Evolutionary conservation across 2,797 vertebrate genomes (phyloP).

Genomic region (Cyprinodon diabolis): DNA sequence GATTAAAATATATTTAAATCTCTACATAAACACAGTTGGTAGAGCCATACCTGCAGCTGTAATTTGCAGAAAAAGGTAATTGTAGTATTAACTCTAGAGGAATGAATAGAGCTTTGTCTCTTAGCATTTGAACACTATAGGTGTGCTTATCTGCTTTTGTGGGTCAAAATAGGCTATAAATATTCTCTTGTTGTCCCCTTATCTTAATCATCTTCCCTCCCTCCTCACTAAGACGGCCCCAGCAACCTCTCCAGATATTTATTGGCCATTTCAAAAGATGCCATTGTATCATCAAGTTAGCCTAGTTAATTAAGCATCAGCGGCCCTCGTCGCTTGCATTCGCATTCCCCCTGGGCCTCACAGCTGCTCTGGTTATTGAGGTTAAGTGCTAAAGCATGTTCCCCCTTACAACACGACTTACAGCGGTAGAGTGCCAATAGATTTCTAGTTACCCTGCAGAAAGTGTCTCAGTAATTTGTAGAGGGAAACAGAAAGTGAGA

Average conservation of each 20-base stretch:
- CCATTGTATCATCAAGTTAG: conserved; percentile 71
- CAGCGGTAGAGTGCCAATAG: conserved; percentile 50
- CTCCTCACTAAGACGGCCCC: conserved; percentile 7
- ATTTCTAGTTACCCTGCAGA: conserved; percentile 53
- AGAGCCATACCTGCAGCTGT: not conserved
- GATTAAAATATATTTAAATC: not conserved
- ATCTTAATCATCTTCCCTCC: conserved; percentile 5
- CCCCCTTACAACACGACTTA: conserved; percentile 53
- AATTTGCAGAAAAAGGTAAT: not conserved
- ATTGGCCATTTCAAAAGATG: conserved; percentile 75
- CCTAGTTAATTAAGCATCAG: conserved; percentile 70
- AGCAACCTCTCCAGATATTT: conserved; percentile 48
- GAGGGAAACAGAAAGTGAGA: conserved; percentile 28
- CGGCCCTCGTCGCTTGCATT: conserved; percentile 64
- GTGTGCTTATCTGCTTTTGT: conserved; percentile 1
- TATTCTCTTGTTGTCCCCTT: conserved; percentile 16
- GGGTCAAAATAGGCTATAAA: not conserved
- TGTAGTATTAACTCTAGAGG: not conserved
- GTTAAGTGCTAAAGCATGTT: conserved; percentile 81
- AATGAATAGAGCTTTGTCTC: not conserved
- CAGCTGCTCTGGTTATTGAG: conserved; percentile 72
- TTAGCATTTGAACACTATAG: not conserved
- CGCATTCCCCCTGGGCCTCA: conserved; percentile 68
- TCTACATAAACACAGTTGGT: not conserved
- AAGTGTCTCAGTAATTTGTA: conserved; percentile 32